Evolutionary conservation across 2,113 vertebrate species (phyloP).

Genomic region (Ophiodon elongatus): DNA sequence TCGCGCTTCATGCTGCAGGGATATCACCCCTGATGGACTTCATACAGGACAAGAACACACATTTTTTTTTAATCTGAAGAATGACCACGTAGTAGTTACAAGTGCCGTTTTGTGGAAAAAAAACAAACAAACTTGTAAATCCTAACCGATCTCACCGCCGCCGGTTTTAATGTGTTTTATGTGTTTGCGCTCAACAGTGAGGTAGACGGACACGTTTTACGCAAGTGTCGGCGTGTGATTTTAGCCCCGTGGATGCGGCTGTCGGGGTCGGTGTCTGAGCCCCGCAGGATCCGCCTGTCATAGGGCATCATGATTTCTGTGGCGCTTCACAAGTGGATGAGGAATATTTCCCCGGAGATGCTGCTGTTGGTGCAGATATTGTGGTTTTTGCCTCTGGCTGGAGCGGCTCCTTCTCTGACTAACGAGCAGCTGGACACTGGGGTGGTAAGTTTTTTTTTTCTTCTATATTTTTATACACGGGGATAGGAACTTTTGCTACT

Average conservation of each 20-base stretch:
- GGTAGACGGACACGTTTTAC: conserved; percentile 56
- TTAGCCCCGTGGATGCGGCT: conserved; percentile 63
- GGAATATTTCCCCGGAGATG: conserved; percentile 82
- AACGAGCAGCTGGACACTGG: conserved; percentile 89
- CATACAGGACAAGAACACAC: conserved; percentile 13
- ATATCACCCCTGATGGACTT: conserved; percentile 47
- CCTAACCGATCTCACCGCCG: background rate
- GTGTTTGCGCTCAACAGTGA: conserved; percentile 78
- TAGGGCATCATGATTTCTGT: conserved; percentile 67
- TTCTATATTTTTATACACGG: conserved; percentile 16
- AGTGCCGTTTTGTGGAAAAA: background rate
- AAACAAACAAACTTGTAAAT: conserved; percentile 48
- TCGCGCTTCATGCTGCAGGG: conserved; percentile 36
- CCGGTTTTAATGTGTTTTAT: conserved; percentile 67
- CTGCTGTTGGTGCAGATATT: conserved; percentile 73
- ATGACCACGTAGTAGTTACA: background rate
- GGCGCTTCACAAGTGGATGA: conserved; percentile 67
- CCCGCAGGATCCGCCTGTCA: conserved; percentile 70
- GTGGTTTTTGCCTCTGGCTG: conserved; percentile 71
- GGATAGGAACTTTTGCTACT: conserved; percentile 84
- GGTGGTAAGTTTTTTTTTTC: conserved; percentile 87
- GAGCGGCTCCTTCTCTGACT: conserved; percentile 82
- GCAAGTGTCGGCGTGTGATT: conserved; percentile 42
- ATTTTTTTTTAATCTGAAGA: background rate
- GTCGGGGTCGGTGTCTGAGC: conserved; percentile 62